Base-by-base conservation (phyloP, 92 coral and sea anemone genomes). In the Phymanthus crucifer region DNA sequence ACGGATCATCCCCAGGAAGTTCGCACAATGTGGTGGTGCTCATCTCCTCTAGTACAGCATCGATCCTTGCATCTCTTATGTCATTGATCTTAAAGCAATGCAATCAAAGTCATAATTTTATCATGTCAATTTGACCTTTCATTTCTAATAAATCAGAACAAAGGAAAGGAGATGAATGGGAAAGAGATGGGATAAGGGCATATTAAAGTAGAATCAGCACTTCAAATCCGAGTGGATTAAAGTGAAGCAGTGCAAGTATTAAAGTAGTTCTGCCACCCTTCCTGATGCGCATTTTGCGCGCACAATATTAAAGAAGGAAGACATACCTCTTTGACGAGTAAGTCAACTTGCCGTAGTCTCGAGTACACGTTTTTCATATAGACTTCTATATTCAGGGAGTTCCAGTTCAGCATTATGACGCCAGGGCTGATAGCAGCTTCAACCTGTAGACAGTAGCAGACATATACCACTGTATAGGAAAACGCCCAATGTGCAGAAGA, bases 391-490 rank as follows among this genome's bases (percentile, higher is more conserved):
- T 92, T 92, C 52, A 92, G 73, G 29, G 97, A 92, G 32, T 92
- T 92, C 97, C 97, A 92, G 81, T 92, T 90, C 27, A 92, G 87
- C 97, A 92, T 92, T 31, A 84, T 82, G 12, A 92, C 78, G 35
- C 97, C 97, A 0, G 97, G 97, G 72, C 92, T 90, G 32, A 92
- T 79, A 17, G 92, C 97, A 10, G 88, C 87, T 24, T 92, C 97
- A 70, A 92, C 97, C 97, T 92, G 47, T 32, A 57, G 64, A n/a
- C 32, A 75, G 32, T 21, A 58, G 32, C 19, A 17, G 6, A 38
- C 21, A 38, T 14, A 66, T 43, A 43, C 48, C 48, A 17, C 16
- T 21, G 24, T 16, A 50, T 54, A 54, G 21, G 3, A 54, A 54
- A 21, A 54, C 21, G 64, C 64, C 8, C 64, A 38, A 10, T 43